phyloP scores from a whole-genome alignment of 2,113 vertebrate species.

The Pavo muticus region DNA sequence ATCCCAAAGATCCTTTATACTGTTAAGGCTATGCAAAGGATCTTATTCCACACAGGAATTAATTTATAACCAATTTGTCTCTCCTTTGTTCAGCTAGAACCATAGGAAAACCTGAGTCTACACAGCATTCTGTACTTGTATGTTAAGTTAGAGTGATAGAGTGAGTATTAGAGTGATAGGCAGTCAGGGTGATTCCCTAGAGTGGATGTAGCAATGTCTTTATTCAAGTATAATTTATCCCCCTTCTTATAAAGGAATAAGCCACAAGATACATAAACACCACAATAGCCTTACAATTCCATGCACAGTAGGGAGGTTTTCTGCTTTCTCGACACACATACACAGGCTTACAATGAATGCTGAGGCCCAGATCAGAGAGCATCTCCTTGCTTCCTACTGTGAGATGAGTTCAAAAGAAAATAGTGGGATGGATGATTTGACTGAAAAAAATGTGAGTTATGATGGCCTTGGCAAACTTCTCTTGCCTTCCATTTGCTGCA shows the following conservation, averaged over 20 bases:
- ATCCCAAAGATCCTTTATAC: not conserved
- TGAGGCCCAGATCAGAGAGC: not conserved
- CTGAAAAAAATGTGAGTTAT: not conserved
- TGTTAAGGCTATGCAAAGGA: not conserved
- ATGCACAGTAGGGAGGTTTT: not conserved
- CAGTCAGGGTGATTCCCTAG: not conserved
- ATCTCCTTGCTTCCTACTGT: not conserved
- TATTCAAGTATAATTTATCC: not conserved
- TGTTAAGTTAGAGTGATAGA: not conserved
- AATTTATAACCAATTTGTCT: not conserved
- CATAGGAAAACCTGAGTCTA: not conserved
- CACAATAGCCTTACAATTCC: not conserved
- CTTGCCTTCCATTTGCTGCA: not conserved
- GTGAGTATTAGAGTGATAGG: not conserved
- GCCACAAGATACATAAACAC: not conserved
- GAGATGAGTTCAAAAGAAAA: not conserved
- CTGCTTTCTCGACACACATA: not conserved
- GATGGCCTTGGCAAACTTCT: not conserved
- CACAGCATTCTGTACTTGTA: not conserved
- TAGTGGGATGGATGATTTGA: not conserved
- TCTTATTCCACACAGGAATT: slow-evolving; percentile 7
- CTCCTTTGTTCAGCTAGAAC: not conserved
- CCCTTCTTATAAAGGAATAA: slow-evolving; percentile 5
- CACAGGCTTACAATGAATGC: not conserved
- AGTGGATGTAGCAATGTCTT: not conserved